phyloP scores from a whole-genome alignment of 2,797 vertebrate species.

The Setipinna tenuifilis region DNA sequence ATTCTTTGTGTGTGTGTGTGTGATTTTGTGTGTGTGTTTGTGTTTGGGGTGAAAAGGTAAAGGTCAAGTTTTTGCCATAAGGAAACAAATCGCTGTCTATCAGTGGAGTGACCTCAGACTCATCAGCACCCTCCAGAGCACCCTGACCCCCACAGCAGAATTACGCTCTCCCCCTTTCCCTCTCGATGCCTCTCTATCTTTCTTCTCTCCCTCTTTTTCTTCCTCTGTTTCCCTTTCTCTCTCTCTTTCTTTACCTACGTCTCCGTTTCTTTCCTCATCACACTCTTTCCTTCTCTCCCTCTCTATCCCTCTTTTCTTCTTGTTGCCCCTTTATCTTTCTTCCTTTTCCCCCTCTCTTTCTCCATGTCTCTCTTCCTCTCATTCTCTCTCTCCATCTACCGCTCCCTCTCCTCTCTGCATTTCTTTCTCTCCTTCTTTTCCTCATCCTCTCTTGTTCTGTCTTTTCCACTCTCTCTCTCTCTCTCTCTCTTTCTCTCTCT shows the following conservation, averaged over 20 bases:
- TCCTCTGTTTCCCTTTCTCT: neutral
- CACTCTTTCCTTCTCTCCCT: neutral
- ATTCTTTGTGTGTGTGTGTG: neutral
- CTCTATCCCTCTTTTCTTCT: too few relatives aligned
- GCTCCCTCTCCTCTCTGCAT: neutral
- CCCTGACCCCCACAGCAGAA: neutral
- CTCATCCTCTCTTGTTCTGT: neutral
- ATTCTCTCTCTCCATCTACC: too few relatives aligned
- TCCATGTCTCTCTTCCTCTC: too few relatives aligned
- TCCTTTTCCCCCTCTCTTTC: too few relatives aligned
- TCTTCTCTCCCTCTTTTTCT: neutral
- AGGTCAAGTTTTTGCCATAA: neutral
- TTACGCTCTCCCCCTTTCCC: neutral
- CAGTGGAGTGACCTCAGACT: constrained; percentile 14
- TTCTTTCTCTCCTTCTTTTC: neutral
- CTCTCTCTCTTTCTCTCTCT: neutral
- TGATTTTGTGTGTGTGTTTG: too few relatives aligned
- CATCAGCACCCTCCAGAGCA: constrained; percentile 15
- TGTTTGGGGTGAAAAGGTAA: neutral
- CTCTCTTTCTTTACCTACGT: neutral
- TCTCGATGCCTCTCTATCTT: neutral
- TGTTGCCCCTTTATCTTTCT: too few relatives aligned
- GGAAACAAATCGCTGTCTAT: neutral
- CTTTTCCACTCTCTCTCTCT: neutral
- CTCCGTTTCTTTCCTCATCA: too few relatives aligned